Evolutionary conservation across 2,797 vertebrate species (phyloP), one percentile per base, ranked within the genome.

Genomic region (Phoxinus dragarum): DNA sequence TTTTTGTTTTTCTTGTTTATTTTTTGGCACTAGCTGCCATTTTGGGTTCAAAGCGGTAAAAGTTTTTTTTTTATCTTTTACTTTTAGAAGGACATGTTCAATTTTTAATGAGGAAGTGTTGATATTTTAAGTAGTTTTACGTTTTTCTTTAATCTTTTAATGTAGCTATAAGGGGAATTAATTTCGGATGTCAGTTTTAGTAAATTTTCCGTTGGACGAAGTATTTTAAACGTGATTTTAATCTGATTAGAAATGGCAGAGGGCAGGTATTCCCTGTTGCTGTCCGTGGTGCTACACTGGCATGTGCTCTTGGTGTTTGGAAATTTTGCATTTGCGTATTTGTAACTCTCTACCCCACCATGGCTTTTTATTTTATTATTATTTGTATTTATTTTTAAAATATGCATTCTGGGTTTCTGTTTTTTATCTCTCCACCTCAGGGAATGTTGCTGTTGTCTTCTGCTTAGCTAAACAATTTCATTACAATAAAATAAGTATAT

Each of bases 241-340:
- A 14, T 31, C n/a, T 23, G 4, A 68, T 23, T 36, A 2, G 67
- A 11, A 68, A 21, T 54, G 0, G 1, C 6, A 7, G 0, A 23
- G 0, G 3, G 54, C 66, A 10, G 7, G 34, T 10, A 38, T 68
- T 11, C 36, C 1, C 8, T 31, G 61, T 64, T 2, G 61, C 61
- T 64, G 61, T 64, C 61, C 12, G 14, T 64, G 77, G 84, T 47
- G 34, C 59, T 31, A 78, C 84, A n/a, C 56, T 87, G 38, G 0
- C 9, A 4, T 56, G 3, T n/a, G n/a, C 49, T 54, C 54, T 59
- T 54, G 52, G 19, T 54, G 52, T 54, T 54, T 21, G 52, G 3
- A 12, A 12, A 12, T 44, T 12, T 44, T 44, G 44, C 44, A 12
- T 3, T 44, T 44, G 3, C 44, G 44, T 12, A 44, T 44, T 4